phyloP scores from a whole-genome alignment of 2,797 vertebrate species.

The Chrysocyon brachyurus region DNA sequence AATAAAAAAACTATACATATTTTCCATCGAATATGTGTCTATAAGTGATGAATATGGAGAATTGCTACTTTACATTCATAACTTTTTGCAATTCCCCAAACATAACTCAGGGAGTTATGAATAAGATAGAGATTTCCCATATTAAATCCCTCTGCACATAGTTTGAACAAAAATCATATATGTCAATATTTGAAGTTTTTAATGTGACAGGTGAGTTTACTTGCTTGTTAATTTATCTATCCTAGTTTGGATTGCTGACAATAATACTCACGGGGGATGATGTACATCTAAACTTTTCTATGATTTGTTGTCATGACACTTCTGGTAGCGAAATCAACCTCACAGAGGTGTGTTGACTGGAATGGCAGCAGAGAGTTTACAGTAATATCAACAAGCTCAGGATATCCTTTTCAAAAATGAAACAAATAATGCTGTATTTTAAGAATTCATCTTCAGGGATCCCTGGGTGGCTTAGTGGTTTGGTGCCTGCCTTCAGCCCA shows the following conservation, averaged over 20 bases:
- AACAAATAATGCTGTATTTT: slow-evolving; percentile 31
- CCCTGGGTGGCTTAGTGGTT: no score
- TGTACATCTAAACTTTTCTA: neutral
- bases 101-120: neutral
- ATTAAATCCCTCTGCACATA: slow-evolving; percentile 23
- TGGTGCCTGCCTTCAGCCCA: no score
- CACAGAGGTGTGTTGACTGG: neutral
- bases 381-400: neutral
- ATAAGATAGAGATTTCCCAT: neutral
- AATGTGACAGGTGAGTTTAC: neutral
- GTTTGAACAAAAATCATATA: neutral
- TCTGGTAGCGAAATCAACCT: neutral
- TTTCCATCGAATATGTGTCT: neutral
- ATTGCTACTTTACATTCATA: neutral
- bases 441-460: slow-evolving; percentile 16
- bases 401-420: slow-evolving; percentile 41
- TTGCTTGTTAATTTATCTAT: neutral
- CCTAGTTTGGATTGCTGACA: neutral
- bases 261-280: neutral
- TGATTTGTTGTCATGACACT: neutral
- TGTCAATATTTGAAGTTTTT: slow-evolving; percentile 52
- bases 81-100: neutral
- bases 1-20: neutral
- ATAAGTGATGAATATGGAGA: neutral
- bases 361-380: neutral